A percentile compares a stretch with the other conserved stretches of the same genome.
Conservation (phyloP, 37 sponge, comb jelly and placozoan species). For the Oopsacas minuta region DNA sequence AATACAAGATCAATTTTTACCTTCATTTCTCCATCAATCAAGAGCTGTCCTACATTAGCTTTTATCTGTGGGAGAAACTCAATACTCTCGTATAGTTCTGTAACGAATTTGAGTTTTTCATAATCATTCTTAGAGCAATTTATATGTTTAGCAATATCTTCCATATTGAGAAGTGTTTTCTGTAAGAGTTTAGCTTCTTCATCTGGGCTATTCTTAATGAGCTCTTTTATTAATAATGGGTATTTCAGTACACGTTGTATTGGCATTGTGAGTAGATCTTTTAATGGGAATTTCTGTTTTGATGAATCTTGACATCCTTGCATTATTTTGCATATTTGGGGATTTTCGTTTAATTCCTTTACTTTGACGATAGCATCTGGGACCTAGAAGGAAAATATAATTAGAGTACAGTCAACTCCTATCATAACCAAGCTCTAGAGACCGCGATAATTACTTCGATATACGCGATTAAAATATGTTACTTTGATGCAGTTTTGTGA, state of each 20-base stretch:
- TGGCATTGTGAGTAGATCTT: constrained; percentile 68
- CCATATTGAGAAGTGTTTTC: neutral
- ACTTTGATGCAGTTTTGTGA: neutral
- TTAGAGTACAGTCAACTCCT: neutral
- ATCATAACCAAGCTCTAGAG: neutral
- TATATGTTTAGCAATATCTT: constrained; percentile 69
- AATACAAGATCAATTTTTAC: no score
- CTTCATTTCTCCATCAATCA: constrained; percentile 62
- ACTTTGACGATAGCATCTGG: neutral
- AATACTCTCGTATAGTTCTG: constrained; percentile 36
- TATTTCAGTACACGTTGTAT: constrained; percentile 71
- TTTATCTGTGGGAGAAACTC: neutral
- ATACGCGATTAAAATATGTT: neutral
- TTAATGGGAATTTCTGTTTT: constrained; percentile 51
- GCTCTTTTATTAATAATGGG: constrained; percentile 46
- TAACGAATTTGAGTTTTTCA: constrained; percentile 36
- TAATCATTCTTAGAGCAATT: constrained; percentile 54
- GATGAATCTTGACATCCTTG: constrained; percentile 23
- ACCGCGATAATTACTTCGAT: neutral
- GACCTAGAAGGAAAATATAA: neutral
- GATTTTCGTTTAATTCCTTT: constrained; percentile 1
- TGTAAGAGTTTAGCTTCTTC: neutral
- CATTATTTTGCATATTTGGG: neutral
- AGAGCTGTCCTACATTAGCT: neutral
- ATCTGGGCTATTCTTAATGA: neutral